Conservation (phyloP, 1,140 invertebrate species). For the Semibalanus balanoides region DNA sequence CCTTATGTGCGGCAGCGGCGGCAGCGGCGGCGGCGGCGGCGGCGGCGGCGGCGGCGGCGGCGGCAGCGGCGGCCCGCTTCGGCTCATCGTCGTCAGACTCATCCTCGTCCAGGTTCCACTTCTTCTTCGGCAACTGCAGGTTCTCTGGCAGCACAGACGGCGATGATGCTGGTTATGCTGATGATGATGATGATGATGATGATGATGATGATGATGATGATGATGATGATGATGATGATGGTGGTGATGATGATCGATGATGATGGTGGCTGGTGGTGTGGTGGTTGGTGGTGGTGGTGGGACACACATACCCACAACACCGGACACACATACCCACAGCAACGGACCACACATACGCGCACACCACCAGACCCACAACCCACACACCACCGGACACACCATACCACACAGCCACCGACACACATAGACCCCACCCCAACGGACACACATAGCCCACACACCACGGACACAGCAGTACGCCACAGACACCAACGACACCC, state of each 20-base stretch:
- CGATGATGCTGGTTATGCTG: neutral
- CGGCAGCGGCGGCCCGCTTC: neutral
- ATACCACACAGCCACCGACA: neutral
- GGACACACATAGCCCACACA: too few relatives aligned
- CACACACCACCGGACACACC: constrained; percentile 11
- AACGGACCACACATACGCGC: neutral
- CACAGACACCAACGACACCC: too few relatives aligned
- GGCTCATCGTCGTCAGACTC: neutral
- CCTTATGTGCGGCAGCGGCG: too few relatives aligned
- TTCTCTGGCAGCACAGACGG: neutral
- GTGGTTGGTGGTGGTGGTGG: too few relatives aligned
- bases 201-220: neutral
- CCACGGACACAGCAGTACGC: too few relatives aligned
- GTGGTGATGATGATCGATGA: too few relatives aligned
- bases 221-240: neutral
- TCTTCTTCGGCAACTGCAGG: neutral
- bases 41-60: too few relatives aligned
- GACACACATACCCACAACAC: too few relatives aligned
- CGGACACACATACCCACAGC: neutral
- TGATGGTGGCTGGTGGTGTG: too few relatives aligned
- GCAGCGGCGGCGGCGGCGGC: too few relatives aligned
- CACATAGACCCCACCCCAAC: too few relatives aligned
- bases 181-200: neutral
- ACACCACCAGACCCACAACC: constrained; percentile 1
- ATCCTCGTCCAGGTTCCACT: constrained; percentile 1